Conservation (phyloP, 2,113 vertebrate species). For the Periophthalmodon schlosseri region DNA sequence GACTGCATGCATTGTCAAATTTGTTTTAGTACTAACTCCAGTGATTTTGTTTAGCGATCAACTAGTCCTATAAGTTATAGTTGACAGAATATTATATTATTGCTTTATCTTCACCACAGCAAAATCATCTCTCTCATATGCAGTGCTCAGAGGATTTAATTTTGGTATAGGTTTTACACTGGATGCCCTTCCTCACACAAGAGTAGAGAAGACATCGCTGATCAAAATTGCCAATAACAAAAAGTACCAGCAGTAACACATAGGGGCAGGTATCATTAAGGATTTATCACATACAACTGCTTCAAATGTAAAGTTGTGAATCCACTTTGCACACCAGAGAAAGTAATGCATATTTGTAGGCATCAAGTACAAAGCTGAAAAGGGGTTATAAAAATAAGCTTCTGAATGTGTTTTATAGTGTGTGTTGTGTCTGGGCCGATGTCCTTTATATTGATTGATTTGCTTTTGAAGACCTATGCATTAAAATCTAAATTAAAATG, state of each 20-base stretch:
- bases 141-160: no score
- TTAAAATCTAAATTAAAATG: background rate
- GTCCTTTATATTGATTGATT: conserved; percentile 8
- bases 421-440: background rate
- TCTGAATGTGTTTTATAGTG: background rate
- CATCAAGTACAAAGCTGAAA: background rate
- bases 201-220: no score
- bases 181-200: background rate
- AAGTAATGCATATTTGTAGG: background rate
- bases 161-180: background rate
- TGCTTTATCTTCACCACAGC: no score
- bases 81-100: no score
- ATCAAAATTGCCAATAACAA: background rate
- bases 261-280: no score
- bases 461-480: conserved; percentile 6
- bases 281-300: no score
- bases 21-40: background rate
- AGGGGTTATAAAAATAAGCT: background rate
- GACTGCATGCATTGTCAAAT: conserved; percentile 5
- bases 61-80: background rate
- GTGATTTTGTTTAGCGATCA: background rate
- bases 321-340: background rate
- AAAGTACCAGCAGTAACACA: background rate
- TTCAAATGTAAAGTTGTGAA: background rate
- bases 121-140: no score